Conservation (phyloP, 2,888 invertebrate species). For the Smittia sp. region DNA sequence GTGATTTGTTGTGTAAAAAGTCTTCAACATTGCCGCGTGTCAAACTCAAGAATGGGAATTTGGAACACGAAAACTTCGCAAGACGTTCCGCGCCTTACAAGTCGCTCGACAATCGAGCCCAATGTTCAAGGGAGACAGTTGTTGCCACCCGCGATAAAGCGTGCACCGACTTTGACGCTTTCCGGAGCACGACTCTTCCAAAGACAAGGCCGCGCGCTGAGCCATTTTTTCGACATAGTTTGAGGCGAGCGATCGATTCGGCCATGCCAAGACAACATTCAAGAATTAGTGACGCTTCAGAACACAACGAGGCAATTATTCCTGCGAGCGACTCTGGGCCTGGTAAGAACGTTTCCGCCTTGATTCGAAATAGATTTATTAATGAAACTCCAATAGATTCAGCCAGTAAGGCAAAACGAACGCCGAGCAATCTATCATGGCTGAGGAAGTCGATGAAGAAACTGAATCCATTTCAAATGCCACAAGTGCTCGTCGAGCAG, state of each 20-base stretch:
- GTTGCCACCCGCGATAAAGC: not conserved
- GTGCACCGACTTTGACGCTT: not conserved
- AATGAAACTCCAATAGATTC: not conserved
- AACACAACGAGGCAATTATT: conserved; percentile 5
- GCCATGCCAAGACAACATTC: not conserved
- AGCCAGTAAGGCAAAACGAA: not conserved
- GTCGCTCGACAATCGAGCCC: not conserved
- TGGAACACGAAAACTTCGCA: not conserved
- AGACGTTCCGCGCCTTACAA: not conserved
- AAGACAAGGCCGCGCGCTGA: conserved; percentile 27
- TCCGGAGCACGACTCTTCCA: conserved; percentile 9
- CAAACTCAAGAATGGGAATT: not conserved
- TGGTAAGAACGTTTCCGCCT: not conserved
- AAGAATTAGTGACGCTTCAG: conserved; percentile 24
- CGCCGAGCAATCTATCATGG: conserved; percentile 30
- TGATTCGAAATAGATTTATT: not conserved
- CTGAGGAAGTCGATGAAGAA: conserved; percentile 31
- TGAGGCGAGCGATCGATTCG: conserved; percentile 25
- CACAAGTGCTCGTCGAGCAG: not conserved
- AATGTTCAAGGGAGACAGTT: not conserved
- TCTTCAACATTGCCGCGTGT: conserved; percentile 20
- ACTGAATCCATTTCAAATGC: conserved; percentile 31
- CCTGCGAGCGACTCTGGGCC: not conserved
- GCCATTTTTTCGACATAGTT: conserved; percentile 14
- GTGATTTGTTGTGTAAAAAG: not conserved